Evolutionary conservation across 2,888 invertebrate species (phyloP).

Genomic region (Trypoxylon attenuatum): DNA sequence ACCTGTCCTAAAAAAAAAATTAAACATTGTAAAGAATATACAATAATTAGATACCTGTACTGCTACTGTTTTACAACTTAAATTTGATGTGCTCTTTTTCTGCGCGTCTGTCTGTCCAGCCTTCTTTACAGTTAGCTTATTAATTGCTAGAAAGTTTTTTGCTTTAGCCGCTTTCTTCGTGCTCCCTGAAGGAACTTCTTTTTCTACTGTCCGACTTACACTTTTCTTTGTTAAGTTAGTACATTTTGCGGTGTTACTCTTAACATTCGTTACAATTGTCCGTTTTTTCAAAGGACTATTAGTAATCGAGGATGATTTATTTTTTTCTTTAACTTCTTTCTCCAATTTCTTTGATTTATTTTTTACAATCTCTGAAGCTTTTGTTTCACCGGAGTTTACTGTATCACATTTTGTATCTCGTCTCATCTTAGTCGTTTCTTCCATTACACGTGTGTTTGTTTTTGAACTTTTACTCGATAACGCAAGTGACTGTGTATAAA

Average conservation of each 20-base stretch:
- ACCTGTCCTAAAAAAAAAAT: not conserved
- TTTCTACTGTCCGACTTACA: not conserved
- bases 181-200: not conserved
- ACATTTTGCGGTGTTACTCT: not conserved
- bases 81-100: not conserved
- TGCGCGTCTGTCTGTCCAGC: slow-evolving; percentile 12
- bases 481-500: slow-evolving; percentile 41
- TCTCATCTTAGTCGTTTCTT: no score
- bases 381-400: not conserved
- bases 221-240: not conserved
- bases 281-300: no score
- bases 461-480: slow-evolving; percentile 17
- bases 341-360: not conserved
- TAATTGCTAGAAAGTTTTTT: slow-evolving; percentile 45
- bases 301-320: no score
- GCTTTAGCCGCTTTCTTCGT: slow-evolving; percentile 2
- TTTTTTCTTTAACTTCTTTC: not conserved
- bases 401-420: no score
- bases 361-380: not conserved
- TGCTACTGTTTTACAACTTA: not conserved
- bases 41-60: not conserved
- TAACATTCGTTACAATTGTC: no score
- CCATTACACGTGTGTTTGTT: no score
- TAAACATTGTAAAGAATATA: not conserved
- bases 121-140: slow-evolving; percentile 40